Evolutionary conservation across 2,888 invertebrate species (phyloP).

Genomic region (Chesias legatella): DNA sequence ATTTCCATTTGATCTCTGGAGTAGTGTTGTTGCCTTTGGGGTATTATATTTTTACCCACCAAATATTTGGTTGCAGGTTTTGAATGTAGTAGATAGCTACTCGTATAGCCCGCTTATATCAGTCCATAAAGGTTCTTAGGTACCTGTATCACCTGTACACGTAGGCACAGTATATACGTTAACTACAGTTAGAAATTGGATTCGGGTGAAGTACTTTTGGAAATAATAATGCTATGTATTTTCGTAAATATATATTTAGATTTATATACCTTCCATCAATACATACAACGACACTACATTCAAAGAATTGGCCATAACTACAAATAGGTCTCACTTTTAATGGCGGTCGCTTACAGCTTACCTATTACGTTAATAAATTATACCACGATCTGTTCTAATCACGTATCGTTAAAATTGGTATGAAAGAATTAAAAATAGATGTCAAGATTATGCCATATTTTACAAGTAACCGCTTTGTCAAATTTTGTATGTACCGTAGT

Average conservation of each 20-base stretch:
- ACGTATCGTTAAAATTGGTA: slow-evolving; percentile 5
- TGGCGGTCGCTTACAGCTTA: slow-evolving; percentile 49
- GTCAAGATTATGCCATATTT: slow-evolving; percentile 5
- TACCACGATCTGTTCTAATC: slow-evolving; percentile 18
- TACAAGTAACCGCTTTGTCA: slow-evolving; percentile 2
- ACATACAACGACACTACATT: slow-evolving; percentile 77
- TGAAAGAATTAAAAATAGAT: slow-evolving; percentile 4
- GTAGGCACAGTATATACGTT: too few relatives aligned
- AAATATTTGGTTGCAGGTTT: too few relatives aligned
- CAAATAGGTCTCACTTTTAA: slow-evolving; percentile 63
- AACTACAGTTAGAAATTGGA: too few relatives aligned
- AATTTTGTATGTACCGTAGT: slow-evolving; percentile 1
- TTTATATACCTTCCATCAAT: slow-evolving; percentile 81
- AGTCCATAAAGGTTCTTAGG: too few relatives aligned
- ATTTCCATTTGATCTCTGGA: too few relatives aligned
- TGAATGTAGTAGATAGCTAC: too few relatives aligned
- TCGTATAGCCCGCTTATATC: too few relatives aligned
- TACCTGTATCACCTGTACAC: too few relatives aligned
- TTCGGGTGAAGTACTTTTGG: not conserved
- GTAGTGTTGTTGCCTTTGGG: too few relatives aligned
- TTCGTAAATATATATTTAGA: slow-evolving; percentile 81
- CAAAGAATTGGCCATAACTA: slow-evolving; percentile 68
- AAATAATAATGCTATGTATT: slow-evolving; percentile 50
- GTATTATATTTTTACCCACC: too few relatives aligned
- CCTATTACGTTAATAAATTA: slow-evolving; percentile 20